Base-by-base conservation (phyloP, 2,113 vertebrate species). In the Furnarius figulus region DNA sequence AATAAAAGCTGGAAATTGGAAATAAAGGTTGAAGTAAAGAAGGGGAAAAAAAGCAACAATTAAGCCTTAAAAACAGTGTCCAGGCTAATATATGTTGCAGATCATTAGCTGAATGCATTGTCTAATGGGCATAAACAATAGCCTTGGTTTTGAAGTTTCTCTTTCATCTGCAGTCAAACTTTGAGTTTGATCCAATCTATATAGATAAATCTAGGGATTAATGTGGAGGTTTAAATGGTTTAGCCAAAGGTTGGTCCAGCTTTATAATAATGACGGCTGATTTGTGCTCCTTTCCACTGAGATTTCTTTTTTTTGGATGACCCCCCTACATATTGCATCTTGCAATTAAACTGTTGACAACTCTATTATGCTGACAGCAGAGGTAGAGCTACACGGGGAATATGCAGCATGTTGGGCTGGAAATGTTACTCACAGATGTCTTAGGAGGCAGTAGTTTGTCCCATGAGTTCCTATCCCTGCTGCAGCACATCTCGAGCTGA, bases 331-430 rank as follows among this genome's bases (percentile, higher is more conserved):
- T 92, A 89, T 20, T 94, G 77, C 73, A 81, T 91, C 79, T 93
- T 96, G 79, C 95, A 97, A 97, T 97, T 97, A 98, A 93, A 80
- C 96, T 96, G 77, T 58, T 98, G 97, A 98, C 95, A 96, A 97
- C 93, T 93, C 95, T 97, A 93, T 97, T 98, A 97, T 85, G 84
- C 88, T 92, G 88, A 85, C 82, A 97, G 97, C 96, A 97, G 97
- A 97, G 94, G 95, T 90, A 98, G 91, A 97, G 95, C 74, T 95
- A 95, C 76, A 33, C 87, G 75, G 85, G 97, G 95, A 97, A 97
- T 97, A 83, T 95, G 22, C 81, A 81, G 95, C 95, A 56, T 28
- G 86, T 78, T 91, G 78, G 89, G 89, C 85, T 94, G 90, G 78
- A 97, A 94, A 92, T 62, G 89, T 97, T 97, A 89, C 93, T 96